A percentile compares a stretch with the other conserved stretches of the same genome.
Conservation (phyloP, 2,797 vertebrate species). For the Premnoplex brunnescens region DNA sequence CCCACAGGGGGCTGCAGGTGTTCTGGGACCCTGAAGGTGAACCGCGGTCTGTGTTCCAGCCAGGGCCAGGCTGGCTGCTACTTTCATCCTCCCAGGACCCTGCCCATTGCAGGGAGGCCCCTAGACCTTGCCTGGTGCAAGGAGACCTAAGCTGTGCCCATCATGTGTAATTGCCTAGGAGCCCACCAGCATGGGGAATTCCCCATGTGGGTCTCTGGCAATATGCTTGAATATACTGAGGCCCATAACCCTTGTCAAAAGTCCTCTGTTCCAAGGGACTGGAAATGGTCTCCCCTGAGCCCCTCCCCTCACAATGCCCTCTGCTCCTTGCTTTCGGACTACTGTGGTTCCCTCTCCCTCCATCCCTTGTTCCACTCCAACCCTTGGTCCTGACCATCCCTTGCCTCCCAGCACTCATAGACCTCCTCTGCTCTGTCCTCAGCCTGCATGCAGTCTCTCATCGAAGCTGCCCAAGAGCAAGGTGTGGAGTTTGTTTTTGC, state of each 20-base stretch:
- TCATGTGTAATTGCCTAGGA: not conserved
- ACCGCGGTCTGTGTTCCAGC: not conserved
- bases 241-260: accelerated
- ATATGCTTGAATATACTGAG: not conserved
- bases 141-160: not conserved
- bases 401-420: not conserved
- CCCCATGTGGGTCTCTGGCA: not conserved
- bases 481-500: conserved; percentile 84
- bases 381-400: not conserved
- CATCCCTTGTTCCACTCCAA: not conserved
- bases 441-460: conserved; percentile 80
- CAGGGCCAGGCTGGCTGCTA: not conserved
- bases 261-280: not conserved
- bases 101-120: not conserved
- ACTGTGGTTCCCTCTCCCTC: not conserved
- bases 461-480: conserved; percentile 76
- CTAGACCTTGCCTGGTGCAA: not conserved
- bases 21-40: accelerated
- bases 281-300: not conserved
- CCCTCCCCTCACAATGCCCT: not conserved
- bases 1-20: not conserved
- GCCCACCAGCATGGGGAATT: not conserved
- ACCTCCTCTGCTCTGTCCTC: not conserved
- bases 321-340: not conserved
- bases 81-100: not conserved